Conservation (phyloP, 2,113 vertebrate species). For the Cranoglanis bouderius region DNA sequence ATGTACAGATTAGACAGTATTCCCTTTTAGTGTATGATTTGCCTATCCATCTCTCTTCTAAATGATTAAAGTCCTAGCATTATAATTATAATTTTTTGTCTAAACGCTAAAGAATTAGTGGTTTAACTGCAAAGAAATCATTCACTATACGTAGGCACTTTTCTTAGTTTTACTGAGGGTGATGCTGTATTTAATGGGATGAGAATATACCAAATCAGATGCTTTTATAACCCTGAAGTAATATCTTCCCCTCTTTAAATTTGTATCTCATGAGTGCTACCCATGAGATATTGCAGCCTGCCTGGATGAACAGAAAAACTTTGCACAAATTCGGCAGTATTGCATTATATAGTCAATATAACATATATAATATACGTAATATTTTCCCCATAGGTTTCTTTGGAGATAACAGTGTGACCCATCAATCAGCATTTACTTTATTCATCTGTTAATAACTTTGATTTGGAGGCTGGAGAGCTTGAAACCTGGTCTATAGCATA, state of each 20-base stretch:
- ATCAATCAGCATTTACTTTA: not conserved
- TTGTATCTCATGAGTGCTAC: not conserved
- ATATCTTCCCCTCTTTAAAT: not conserved
- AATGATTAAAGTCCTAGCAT: not conserved
- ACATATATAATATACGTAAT: no score
- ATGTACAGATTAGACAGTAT: not conserved
- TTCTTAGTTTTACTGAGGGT: not conserved
- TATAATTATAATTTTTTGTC: not conserved
- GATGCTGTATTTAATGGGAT: not conserved
- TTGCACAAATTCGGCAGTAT: not conserved
- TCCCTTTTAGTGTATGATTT: no score
- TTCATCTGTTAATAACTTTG: not conserved
- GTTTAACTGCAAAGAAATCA: not conserved
- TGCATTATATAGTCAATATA: no score
- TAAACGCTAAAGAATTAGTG: not conserved
- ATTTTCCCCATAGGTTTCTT: not conserved
- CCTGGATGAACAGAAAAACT: not conserved
- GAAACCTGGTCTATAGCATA: not conserved
- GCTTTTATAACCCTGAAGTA: not conserved
- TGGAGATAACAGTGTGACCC: not conserved
- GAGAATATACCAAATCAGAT: not conserved
- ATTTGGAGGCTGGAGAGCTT: not conserved
- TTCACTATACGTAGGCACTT: not conserved
- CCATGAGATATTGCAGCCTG: not conserved
- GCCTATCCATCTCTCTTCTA: no score